Conservation (phyloP, 2,888 invertebrate genomes). For the Drosophila infuscata region DNA sequence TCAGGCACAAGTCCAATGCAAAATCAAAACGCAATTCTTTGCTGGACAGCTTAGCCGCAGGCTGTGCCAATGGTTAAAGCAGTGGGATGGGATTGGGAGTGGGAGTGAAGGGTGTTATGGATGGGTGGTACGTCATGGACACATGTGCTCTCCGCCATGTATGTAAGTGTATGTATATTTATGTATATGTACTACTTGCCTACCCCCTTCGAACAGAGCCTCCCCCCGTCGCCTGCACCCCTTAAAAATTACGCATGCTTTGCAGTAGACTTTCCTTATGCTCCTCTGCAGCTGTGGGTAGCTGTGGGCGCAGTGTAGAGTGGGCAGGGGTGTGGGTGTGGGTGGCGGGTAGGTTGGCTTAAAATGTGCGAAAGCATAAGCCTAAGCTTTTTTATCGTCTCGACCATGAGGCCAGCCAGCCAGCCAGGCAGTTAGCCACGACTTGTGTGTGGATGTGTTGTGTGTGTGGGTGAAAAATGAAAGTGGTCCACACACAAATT, state of each 20-base stretch:
- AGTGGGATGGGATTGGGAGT: neutral
- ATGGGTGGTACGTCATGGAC: constrained; percentile 35
- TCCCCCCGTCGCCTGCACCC: neutral
- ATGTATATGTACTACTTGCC: constrained; percentile 4
- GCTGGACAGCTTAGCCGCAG: constrained; percentile 68
- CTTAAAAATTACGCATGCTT: constrained; percentile 63
- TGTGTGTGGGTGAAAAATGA: constrained; percentile 54
- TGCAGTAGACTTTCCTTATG: constrained; percentile 63
- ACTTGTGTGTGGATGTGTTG: constrained; percentile 12
- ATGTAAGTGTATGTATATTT: neutral
- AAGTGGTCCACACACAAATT: constrained; percentile 51
- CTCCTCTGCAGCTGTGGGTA: constrained; percentile 23
- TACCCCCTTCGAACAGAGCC: constrained; percentile 35
- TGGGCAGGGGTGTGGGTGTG: neutral
- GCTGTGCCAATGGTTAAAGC: constrained; percentile 18
- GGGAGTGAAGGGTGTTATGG: neutral
- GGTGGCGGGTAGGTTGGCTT: constrained; percentile 45
- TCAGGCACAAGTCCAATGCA: constrained; percentile 67
- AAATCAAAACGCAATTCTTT: constrained; percentile 72
- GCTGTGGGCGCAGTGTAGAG: neutral
- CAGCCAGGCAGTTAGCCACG: constrained; percentile 26
- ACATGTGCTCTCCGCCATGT: constrained; percentile 60
- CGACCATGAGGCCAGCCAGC: constrained; percentile 66
- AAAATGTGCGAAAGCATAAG: constrained; percentile 78
- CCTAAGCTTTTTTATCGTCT: constrained; percentile 79